Base-by-base conservation (phyloP, 2,888 invertebrate genomes). In the Scaptomyza cyrtandrae region DNA sequence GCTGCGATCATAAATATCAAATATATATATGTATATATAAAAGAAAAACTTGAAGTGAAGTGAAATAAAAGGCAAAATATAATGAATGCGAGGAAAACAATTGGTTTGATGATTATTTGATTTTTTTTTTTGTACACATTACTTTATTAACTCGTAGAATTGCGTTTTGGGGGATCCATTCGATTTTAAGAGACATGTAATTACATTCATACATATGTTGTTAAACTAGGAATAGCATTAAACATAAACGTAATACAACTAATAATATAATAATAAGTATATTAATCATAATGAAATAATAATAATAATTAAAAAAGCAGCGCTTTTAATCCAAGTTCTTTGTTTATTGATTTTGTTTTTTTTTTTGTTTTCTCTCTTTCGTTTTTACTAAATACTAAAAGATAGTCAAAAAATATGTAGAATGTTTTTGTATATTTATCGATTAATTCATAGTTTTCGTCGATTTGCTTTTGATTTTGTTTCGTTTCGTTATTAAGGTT, bases 171-270 rank as follows among this genome's bases (percentile, higher is more conserved):
- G 65, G 56, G 60, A 27, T 62, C 49, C 46, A 65, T 63, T 71
- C 67, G 64, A 58, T 67, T 71, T 75, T 59, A 53, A 64, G 71
- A 75, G 75, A 71, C 67, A 71, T 61, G 43, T 64, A 71, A 69
- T 69, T 76, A 76, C 71, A 71, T 67, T 75, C 63, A 71, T 67
- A 75, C 63, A 71, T 67, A 75, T 60, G 41, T 56, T 50, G 62
- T 77, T 82, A 79, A 68, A 73, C 72, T 86, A 82, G 55, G 79
- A 60, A 62, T 67, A 78, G 63, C 57, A 71, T 76, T 81, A 79
- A 85, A 81, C 71, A 86, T 86, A 79, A 79, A 77, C 76, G 66
- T 84, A 78, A 76, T 77, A 75, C 74, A 64, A 71, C 74, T 71
- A 71, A 69, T 57, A 53, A 60, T 71, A 75, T 76, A 19, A 41